Evolutionary conservation across 2,797 vertebrate genomes (phyloP).

Genomic region (Eulemur albifrons): DNA sequence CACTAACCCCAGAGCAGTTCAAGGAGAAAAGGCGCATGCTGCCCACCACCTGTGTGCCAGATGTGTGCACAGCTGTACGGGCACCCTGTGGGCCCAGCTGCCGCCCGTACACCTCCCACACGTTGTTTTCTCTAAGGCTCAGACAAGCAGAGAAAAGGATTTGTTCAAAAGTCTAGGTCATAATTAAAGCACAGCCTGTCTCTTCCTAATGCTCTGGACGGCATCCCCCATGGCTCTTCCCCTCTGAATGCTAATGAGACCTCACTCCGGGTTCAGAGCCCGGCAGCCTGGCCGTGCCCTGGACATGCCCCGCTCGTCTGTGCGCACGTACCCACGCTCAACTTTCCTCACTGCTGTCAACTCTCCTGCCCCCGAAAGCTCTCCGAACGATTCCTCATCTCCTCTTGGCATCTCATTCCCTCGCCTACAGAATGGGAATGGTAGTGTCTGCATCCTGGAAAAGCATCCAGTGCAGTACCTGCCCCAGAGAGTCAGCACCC

Average conservation of each 20-base stretch:
- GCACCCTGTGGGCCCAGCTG: slow-evolving; percentile 58
- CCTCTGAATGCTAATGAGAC: slow-evolving; percentile 57
- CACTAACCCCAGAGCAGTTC: background rate
- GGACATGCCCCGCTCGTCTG: background rate
- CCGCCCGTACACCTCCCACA: slow-evolving; percentile 12
- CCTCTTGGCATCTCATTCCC: background rate
- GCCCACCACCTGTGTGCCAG: slow-evolving; percentile 56
- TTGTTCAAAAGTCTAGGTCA: slow-evolving; percentile 64
- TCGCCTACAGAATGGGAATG: background rate
- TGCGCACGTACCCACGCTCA: background rate
- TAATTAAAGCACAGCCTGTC: slow-evolving; percentile 73
- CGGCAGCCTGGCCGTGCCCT: background rate
- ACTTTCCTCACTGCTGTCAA: background rate
- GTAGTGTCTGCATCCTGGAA: background rate
- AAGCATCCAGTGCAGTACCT: background rate
- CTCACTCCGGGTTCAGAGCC: background rate
- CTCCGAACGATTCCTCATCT: background rate
- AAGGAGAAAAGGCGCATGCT: background rate
- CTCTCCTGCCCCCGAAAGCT: background rate
- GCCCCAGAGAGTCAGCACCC: background rate
- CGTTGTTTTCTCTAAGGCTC: slow-evolving; percentile 67
- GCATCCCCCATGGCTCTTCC: background rate
- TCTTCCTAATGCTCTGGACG: slow-evolving; percentile 36
- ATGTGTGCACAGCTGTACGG: slow-evolving; percentile 46
- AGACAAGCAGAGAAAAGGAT: slow-evolving; percentile 58